Evolutionary conservation across 2,888 invertebrate genomes (phyloP), one percentile per base, ranked within the genome.

Genomic region (Pandemis corylana): DNA sequence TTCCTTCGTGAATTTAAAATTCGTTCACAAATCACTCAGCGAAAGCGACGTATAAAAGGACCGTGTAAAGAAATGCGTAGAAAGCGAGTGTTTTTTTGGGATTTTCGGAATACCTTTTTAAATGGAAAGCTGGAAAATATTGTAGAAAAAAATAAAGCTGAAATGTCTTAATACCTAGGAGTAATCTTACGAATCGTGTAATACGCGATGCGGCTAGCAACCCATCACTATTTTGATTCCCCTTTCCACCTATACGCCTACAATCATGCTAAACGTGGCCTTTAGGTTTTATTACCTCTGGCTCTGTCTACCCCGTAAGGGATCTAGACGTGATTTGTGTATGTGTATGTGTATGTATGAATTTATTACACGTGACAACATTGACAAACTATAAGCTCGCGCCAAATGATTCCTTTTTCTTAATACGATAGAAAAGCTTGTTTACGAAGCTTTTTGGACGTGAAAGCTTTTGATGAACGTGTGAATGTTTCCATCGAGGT

Each of bases 1-100:
- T 67, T 67, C 53, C 41, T 41, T 51, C 49, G 73, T 69, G 66
- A 74, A 66, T 70, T 74, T 74, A 70, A 70, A 70, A 74, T 65
- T 70, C 69, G 44, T 70, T 66, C 69, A 70, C 66, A 74, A 68
- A 65, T 74, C 73, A 74, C 67, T 69, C 59, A 7, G 65, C 51
- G 51, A 68, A 68, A 61, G 42, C n/a, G 64, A 65, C 49, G 65
- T 65, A 49, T 59, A 49, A 59, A 49, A 20, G 41, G 46, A 73
- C 7, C 9, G 36, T 63, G 15, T 59, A 68, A 64, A 46, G 61
- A 56, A 63, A 20, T 56, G 63, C 56, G 20, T n/a, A n/a, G 63
- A 62, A 20, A 13, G 41, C 36, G 44, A 68, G 63, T 51, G 49
- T 49, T 65, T 64, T 42, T 28, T 68, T 15, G n/a, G 15, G 51